These are phyloP conservation scores for Oreochromis grahami DNA, from an alignment of 2,797 vertebrate genomes.

Conservation along the genomic window DNA sequence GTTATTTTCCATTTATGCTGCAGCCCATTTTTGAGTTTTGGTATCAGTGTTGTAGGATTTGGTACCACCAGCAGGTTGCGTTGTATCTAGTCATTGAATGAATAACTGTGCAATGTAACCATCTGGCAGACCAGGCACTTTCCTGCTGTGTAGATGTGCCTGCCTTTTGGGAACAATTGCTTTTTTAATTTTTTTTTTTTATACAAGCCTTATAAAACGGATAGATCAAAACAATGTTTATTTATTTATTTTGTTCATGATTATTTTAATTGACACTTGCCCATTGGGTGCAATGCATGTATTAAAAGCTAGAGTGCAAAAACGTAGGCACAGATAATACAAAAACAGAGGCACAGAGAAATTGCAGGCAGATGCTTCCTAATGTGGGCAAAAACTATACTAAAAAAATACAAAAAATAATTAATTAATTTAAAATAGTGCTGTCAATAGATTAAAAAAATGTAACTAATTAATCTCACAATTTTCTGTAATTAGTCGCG, in stretches of 20 bases:
- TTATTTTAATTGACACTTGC: not conserved
- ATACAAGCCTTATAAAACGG: fast-evolving
- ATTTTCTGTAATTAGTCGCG: too few species aligned
- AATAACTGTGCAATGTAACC: not conserved
- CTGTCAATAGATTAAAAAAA: too few species aligned
- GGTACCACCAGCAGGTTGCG: not conserved
- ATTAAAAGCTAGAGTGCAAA: not conserved
- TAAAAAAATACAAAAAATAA: not conserved
- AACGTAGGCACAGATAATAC: not conserved
- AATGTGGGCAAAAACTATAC: not conserved
- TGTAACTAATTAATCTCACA: too few species aligned
- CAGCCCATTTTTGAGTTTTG: not conserved
- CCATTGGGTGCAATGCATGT: not conserved
- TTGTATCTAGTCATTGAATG: not conserved
- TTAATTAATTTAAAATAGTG: not conserved
- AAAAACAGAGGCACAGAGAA: not conserved
- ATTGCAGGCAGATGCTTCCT: not conserved
- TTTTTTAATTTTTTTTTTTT: not conserved
- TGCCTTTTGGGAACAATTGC: not conserved
- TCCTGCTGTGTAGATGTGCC: not conserved
- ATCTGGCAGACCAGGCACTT: not conserved
- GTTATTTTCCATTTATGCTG: not conserved
- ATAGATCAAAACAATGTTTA: not conserved
- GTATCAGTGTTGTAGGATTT: not conserved
- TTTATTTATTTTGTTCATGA: not conserved